A percentile compares a stretch with the other conserved stretches of the same genome.
These are phyloP conservation scores for Raja brachyura DNA, from an alignment of 2,113 vertebrate species.

Conservation along the genomic window DNA sequence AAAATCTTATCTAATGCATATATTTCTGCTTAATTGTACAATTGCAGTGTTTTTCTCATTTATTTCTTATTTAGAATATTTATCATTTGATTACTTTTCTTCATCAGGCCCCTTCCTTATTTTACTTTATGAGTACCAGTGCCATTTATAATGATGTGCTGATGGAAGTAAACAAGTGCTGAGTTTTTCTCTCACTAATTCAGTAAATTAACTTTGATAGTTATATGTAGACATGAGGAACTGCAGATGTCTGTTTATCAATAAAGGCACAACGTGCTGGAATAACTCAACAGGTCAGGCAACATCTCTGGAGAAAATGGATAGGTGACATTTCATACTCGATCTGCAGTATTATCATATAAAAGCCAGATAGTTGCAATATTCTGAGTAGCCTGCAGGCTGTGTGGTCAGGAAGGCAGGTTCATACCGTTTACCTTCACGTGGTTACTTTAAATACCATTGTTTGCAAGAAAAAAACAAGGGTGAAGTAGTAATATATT, in stretches of 20 bases:
- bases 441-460: background rate
- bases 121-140: background rate
- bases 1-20: background rate
- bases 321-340: too few relatives aligned
- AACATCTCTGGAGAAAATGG: too few relatives aligned
- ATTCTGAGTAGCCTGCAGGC: background rate
- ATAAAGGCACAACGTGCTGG: too few relatives aligned
- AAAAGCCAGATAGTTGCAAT: background rate
- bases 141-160: background rate
- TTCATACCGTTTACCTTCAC: background rate
- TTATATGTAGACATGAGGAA: background rate
- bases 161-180: background rate
- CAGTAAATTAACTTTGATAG: background rate
- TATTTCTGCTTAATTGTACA: background rate
- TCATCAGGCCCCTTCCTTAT: background rate
- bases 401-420: background rate
- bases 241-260: too few relatives aligned
- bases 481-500: background rate
- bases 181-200: background rate
- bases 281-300: too few relatives aligned
- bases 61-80: background rate
- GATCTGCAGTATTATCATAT: too few relatives aligned
- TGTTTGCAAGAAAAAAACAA: background rate
- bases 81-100: background rate
- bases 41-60: background rate